Conservation (phyloP, 2,797 vertebrate genomes). For the Hyperoplus immaculatus region DNA sequence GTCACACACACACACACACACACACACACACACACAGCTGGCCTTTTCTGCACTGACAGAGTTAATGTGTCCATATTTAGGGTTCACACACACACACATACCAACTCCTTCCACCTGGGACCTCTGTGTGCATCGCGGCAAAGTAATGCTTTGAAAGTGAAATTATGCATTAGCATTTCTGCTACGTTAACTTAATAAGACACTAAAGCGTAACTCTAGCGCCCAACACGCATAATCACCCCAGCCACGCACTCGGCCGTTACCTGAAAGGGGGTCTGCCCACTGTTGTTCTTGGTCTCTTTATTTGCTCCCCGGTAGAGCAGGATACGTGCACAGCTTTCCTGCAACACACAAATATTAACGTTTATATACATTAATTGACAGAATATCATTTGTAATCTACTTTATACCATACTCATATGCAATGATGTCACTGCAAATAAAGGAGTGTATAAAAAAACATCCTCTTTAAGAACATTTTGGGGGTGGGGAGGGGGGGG, state of each 20-base stretch:
- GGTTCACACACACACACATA: conserved; percentile 13
- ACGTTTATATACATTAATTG: not conserved
- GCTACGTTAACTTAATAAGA: conserved; percentile 55
- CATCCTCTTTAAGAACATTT: too few species aligned
- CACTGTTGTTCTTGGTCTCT: conserved; percentile 93
- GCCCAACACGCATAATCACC: conserved; percentile 42
- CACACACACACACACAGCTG: conserved; percentile 35
- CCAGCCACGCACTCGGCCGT: conserved; percentile 41
- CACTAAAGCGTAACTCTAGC: conserved; percentile 41
- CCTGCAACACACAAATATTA: conserved; percentile 80
- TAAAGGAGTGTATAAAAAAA: too few species aligned
- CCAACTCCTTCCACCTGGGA: conserved; percentile 33
- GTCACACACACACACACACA: not conserved
- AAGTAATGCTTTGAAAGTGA: conserved; percentile 49
- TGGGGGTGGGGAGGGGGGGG: not conserved
- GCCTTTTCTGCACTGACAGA: conserved; percentile 45
- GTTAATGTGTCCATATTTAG: conserved; percentile 55
- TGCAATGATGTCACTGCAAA: not conserved
- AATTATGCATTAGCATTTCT: conserved; percentile 47
- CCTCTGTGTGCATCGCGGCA: conserved; percentile 57
- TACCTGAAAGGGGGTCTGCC: conserved; percentile 95
- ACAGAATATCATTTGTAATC: too few species aligned
- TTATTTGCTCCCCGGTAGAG: conserved; percentile 93
- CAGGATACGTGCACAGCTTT: conserved; percentile 93
- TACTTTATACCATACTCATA: too few species aligned